Evolutionary conservation across 2,797 vertebrate genomes (phyloP).

Genomic region (Pempheris klunzingeri): DNA sequence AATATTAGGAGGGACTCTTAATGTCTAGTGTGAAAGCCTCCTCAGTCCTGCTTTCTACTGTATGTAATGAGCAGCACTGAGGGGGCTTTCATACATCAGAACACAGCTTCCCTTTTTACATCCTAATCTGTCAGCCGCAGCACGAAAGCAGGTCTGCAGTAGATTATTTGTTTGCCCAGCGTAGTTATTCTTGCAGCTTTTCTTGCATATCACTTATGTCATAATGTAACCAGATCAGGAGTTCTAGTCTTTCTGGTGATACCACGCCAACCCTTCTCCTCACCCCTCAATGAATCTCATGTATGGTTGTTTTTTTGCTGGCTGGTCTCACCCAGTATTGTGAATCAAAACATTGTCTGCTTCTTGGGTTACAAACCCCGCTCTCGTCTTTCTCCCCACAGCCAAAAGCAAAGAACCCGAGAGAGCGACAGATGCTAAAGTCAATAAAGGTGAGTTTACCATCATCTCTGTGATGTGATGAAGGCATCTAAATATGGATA

Average conservation of each 20-base stretch:
- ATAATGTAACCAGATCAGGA: constrained; percentile 38
- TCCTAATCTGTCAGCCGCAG: constrained; percentile 5
- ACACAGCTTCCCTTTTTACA: constrained; percentile 18
- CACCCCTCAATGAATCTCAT: background rate
- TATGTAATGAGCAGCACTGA: constrained; percentile 22
- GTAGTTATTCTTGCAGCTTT: background rate
- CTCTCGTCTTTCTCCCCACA: constrained; percentile 79
- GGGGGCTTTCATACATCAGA: constrained; percentile 34
- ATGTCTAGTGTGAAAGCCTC: constrained; percentile 21
- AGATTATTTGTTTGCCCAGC: constrained; percentile 4
- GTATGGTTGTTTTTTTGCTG: background rate
- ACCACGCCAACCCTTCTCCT: background rate
- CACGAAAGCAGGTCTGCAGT: background rate
- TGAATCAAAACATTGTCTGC: constrained; percentile 24
- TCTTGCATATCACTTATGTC: constrained; percentile 23
- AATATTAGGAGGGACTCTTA: constrained; percentile 3
- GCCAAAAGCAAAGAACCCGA: constrained; percentile 97
- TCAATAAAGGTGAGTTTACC: constrained; percentile 89
- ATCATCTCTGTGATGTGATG: background rate
- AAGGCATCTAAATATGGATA: constrained; percentile 6
- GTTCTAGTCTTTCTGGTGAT: constrained; percentile 26
- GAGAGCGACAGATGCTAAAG: constrained; percentile 89
- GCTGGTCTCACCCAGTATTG: constrained; percentile 32
- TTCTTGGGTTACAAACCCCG: constrained; percentile 44
- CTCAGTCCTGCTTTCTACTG: constrained; percentile 11